Base-by-base conservation (phyloP, 2,888 invertebrate species). In the Caenorhabditis sp. region DNA sequence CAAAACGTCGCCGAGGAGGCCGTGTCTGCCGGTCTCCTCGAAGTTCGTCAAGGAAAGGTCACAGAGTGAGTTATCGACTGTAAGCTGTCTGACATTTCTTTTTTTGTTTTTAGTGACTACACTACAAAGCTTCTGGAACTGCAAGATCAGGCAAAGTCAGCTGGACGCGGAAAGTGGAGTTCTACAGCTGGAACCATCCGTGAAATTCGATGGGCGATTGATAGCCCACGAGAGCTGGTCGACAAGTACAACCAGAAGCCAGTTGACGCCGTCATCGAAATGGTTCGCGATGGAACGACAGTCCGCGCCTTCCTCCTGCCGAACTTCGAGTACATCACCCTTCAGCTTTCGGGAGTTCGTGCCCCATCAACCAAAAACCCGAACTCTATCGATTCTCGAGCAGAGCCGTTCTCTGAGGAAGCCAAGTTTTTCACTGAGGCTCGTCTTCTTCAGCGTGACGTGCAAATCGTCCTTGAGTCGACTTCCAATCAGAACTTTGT, bases 261-360 rank as follows among this genome's bases (percentile, higher is more conserved):
- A 0, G 91, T 97, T 5, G 94, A 91, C 84, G 91, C 97, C 48
- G 93, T 99, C 68, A 94, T 99, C 85, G 99, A 99, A 89, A 95
- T 96, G 91, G 97, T 99, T 22, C 93, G 96, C 66, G 98, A 99
- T 90, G 98, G 98, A 0, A 96, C 96, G 32, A 98, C 98, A 0
- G 93, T 97, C 13, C 92, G 97, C 80, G 94, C 95, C 2, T 94
- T 96, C 87, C 91, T 99, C 11, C 90, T 97, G 66, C 96, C 97
- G 1, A 94, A 94, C 73, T 95, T 93, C 90, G 93, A 95, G 85
- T 94, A 95, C 88, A 93, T 98, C 71, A 98, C 96, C 0, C 90
- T 99, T 72, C 96, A 96, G 94, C 93, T 99, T 79, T 94, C 96
- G 56, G 99, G 99, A 75, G 95, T 99, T 82, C 72, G 82, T 5